These are phyloP conservation scores for Linnaemya tessellans DNA, from an alignment of 2,888 invertebrate species.

Conservation along the genomic window DNA sequence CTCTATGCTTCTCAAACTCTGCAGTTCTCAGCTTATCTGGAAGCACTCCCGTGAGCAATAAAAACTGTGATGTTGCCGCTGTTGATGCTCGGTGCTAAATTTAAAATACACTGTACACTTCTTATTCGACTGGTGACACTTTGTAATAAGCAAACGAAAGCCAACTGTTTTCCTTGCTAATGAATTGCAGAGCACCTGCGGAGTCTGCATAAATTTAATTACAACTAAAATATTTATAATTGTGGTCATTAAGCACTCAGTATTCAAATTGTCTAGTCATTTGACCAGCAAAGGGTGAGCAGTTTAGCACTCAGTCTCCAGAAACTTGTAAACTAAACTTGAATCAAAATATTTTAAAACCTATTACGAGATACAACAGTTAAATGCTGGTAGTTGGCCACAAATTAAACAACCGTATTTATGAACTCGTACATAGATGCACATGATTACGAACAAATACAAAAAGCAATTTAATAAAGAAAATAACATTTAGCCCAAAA, in stretches of 20 bases:
- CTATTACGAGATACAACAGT: background rate
- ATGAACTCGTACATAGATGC: no score
- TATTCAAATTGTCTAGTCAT: background rate
- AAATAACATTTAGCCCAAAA: background rate
- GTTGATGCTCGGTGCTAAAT: no score
- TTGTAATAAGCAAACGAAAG: no score
- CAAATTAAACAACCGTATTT: background rate
- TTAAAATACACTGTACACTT: no score
- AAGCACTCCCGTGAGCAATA: no score
- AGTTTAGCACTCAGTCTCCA: no score
- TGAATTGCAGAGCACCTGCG: no score
- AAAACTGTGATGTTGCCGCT: no score
- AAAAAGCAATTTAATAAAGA: background rate
- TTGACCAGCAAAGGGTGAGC: background rate
- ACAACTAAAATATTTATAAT: background rate
- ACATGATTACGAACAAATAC: background rate
- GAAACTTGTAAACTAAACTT: background rate
- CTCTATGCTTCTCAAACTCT: no score
- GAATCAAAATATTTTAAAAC: background rate
- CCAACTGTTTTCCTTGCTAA: no score
- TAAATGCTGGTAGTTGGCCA: background rate
- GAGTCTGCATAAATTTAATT: no score
- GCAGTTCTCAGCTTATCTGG: no score
- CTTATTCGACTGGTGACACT: background rate
- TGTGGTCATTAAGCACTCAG: background rate